Percentiles rank a stretch among this genome's conserved stretches.
Evolutionary conservation across 1,140 invertebrate species (phyloP).

Genomic region (Neotoxoptera formosana): DNA sequence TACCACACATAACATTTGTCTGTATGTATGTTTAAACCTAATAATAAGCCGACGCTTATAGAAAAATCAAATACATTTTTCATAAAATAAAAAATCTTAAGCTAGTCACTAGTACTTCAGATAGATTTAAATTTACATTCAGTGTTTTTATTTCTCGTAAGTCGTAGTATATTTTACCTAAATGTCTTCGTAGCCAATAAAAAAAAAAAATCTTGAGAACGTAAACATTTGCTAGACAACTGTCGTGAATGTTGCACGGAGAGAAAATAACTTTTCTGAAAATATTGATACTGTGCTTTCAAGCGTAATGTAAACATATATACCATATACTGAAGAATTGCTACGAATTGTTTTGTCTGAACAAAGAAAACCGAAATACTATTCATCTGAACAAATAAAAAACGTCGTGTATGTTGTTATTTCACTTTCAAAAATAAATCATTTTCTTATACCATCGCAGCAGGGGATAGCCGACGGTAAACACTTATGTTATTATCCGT

Average conservation of each 20-base stretch:
- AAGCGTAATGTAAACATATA: not conserved
- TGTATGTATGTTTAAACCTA: not conserved
- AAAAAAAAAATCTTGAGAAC: not conserved
- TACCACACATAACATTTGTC: not conserved
- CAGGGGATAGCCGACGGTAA: not conserved
- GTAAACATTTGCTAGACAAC: slow-evolving; percentile 9
- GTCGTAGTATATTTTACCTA: not conserved
- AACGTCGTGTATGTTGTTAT: not conserved
- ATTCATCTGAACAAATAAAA: slow-evolving; percentile 30
- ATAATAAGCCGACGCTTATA: not conserved
- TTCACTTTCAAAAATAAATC: slow-evolving; percentile 12
- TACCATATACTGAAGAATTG: not conserved
- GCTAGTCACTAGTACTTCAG: not conserved
- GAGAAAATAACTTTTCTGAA: not conserved
- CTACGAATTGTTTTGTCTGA: slow-evolving; percentile 9
- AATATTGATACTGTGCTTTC: slow-evolving; percentile 19
- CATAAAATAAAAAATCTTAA: not conserved
- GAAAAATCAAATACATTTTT: not conserved
- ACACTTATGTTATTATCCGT: not conserved
- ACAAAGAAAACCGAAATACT: not conserved
- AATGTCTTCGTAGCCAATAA: not conserved
- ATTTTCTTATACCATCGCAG: not conserved
- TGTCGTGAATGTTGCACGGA: not conserved
- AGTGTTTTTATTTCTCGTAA: not conserved
- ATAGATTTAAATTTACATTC: not conserved